Evolutionary conservation across 2,113 vertebrate species (phyloP).

Genomic region (Osmerus mordax): DNA sequence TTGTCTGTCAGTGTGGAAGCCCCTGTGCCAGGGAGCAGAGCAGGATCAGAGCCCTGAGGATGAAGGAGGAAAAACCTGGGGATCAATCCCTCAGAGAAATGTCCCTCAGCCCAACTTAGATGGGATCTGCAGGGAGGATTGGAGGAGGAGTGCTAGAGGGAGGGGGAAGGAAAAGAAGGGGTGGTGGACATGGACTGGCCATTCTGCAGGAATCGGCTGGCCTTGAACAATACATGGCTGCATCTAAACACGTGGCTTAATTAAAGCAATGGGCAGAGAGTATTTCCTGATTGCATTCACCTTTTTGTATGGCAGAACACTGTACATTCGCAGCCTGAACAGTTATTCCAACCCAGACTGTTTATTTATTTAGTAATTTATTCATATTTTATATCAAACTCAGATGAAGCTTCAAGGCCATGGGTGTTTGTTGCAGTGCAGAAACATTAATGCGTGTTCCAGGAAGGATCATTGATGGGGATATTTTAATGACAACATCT

Average conservation of each 20-base stretch:
- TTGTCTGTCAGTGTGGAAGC: constrained; percentile 22
- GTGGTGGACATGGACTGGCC: not conserved
- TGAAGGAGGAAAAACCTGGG: not conserved
- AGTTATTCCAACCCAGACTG: too few relatives aligned
- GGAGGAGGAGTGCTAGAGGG: not conserved
- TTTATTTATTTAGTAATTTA: too few relatives aligned
- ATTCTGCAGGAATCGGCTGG: not conserved
- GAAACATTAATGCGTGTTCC: too few relatives aligned
- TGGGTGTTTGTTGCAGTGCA: too few relatives aligned
- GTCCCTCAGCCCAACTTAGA: not conserved
- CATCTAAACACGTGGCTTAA: not conserved
- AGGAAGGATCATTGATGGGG: too few relatives aligned
- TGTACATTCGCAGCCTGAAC: too few relatives aligned
- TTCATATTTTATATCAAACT: too few relatives aligned
- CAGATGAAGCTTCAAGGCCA: too few relatives aligned
- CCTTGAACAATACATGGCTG: not conserved
- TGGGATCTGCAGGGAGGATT: not conserved
- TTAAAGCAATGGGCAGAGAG: too few relatives aligned
- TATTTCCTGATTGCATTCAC: too few relatives aligned
- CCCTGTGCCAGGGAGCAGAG: not conserved
- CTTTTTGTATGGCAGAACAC: not conserved
- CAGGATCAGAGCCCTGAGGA: constrained; percentile 1
- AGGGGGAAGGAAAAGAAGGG: not conserved
- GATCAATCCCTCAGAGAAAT: not conserved
- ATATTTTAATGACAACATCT: too few relatives aligned